Evolutionary conservation across 1,140 invertebrate species (phyloP).

Genomic region (Hycleus cichorii): DNA sequence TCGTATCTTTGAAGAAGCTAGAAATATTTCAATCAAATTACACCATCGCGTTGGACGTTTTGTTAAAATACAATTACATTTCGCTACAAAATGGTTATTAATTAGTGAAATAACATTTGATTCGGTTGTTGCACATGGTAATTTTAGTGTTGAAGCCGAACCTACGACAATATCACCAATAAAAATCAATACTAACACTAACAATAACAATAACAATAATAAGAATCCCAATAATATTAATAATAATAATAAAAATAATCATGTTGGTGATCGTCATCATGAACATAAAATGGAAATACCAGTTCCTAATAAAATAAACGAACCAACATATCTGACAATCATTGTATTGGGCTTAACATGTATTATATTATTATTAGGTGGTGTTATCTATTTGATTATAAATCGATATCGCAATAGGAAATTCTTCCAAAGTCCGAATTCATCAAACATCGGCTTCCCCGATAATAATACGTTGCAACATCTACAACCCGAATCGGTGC

Average conservation of each 20-base stretch:
- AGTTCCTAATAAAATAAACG: slow-evolving; percentile 61
- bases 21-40: slow-evolving; percentile 65
- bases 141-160: slow-evolving; percentile 56
- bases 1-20: slow-evolving; percentile 55
- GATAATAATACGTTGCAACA: slow-evolving; percentile 29
- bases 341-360: slow-evolving; percentile 73
- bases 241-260: slow-evolving; percentile 24
- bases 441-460: slow-evolving; percentile 50
- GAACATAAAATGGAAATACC: slow-evolving; percentile 48
- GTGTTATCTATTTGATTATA: slow-evolving; percentile 70
- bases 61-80: slow-evolving; percentile 70
- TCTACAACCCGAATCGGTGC: slow-evolving; percentile 29
- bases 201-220: background rate
- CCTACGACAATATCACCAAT: slow-evolving; percentile 36
- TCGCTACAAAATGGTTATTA: slow-evolving; percentile 79
- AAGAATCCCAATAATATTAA: no score
- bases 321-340: slow-evolving; percentile 71
- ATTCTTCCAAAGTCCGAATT: slow-evolving; percentile 64
- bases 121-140: slow-evolving; percentile 65
- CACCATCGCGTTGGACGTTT: slow-evolving; percentile 67
- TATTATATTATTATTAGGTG: slow-evolving; percentile 64
- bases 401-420: slow-evolving; percentile 70
- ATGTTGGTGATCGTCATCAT: slow-evolving; percentile 36
- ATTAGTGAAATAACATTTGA: slow-evolving; percentile 80
- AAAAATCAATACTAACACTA: slow-evolving; percentile 39